Conservation (phyloP, 2,113 vertebrate genomes). For the Corythaeola cristata region DNA sequence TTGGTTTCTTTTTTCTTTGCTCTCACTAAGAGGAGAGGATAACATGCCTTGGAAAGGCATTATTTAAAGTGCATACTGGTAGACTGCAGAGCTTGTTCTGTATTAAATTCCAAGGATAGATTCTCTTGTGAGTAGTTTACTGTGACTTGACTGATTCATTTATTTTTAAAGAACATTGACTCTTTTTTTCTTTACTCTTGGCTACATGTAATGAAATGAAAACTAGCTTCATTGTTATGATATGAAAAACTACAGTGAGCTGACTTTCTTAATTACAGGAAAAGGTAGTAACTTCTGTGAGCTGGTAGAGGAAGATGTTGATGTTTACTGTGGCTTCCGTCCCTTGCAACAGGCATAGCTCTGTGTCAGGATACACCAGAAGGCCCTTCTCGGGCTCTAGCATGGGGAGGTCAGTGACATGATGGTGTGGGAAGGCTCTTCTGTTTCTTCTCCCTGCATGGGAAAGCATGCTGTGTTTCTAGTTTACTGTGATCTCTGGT, state of each 20-base stretch:
- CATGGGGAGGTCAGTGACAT: not conserved
- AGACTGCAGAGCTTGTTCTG: not conserved
- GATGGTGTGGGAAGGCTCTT: not conserved
- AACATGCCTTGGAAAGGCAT: not conserved
- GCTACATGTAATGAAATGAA: not conserved
- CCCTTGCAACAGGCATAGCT: not conserved
- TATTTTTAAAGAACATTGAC: not conserved
- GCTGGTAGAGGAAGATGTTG: not conserved
- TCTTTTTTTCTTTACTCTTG: not conserved
- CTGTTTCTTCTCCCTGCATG: not conserved
- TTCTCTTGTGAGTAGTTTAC: not conserved
- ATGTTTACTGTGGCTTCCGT: not conserved
- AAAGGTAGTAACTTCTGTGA: not conserved
- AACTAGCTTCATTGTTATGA: not conserved
- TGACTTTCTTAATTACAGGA: not conserved
- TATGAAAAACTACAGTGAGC: not conserved
- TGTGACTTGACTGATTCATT: not conserved
- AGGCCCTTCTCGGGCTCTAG: not conserved
- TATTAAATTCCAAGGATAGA: not conserved
- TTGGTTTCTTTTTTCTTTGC: not conserved
- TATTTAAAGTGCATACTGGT: not conserved
- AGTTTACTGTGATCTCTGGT: not conserved
- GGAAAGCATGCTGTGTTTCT: not conserved
- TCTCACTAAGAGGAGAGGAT: not conserved
- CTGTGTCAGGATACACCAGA: not conserved